phyloP scores from a whole-genome alignment of 2,797 vertebrate species.

The Halcyon leucocephala region DNA sequence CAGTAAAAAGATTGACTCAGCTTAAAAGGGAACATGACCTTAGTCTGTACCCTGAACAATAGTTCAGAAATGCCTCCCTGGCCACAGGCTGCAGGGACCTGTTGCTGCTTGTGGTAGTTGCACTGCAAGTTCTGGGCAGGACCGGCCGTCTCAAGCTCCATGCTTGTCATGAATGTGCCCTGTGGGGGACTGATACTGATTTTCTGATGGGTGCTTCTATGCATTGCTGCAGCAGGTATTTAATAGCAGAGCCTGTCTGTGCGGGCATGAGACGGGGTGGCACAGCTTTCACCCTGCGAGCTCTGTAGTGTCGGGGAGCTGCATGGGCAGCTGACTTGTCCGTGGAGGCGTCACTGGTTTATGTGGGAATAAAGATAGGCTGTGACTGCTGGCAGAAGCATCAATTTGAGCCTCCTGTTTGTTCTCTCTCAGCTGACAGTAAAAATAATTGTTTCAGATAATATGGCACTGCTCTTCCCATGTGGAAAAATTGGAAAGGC shows the following conservation, averaged over 20 bases:
- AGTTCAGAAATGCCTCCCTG: constrained; percentile 28
- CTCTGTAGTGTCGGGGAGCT: not conserved
- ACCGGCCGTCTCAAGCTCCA: fast-evolving
- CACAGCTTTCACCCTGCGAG: not conserved
- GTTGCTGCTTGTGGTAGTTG: not conserved
- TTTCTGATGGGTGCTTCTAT: not conserved
- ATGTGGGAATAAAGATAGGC: not conserved
- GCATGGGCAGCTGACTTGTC: not conserved
- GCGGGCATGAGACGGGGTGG: not conserved
- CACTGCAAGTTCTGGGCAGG: fast-evolving
- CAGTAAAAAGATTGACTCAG: constrained; percentile 50
- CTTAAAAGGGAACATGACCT: constrained; percentile 59
- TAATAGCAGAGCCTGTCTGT: not conserved
- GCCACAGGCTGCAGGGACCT: not conserved
- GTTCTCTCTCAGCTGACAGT: constrained; percentile 1
- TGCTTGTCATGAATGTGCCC: not conserved
- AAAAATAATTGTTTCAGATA: constrained; percentile 44
- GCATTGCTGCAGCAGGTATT: fast-evolving
- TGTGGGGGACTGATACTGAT: not conserved
- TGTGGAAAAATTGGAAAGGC: constrained; percentile 43
- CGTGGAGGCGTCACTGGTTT: fast-evolving
- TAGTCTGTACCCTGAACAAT: constrained; percentile 40
- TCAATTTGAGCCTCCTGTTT: constrained; percentile 1
- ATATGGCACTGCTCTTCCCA: not conserved
- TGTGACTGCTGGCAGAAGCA: not conserved